phyloP scores from a whole-genome alignment of 2,888 invertebrate species.

The Zonitis immaculata region DNA sequence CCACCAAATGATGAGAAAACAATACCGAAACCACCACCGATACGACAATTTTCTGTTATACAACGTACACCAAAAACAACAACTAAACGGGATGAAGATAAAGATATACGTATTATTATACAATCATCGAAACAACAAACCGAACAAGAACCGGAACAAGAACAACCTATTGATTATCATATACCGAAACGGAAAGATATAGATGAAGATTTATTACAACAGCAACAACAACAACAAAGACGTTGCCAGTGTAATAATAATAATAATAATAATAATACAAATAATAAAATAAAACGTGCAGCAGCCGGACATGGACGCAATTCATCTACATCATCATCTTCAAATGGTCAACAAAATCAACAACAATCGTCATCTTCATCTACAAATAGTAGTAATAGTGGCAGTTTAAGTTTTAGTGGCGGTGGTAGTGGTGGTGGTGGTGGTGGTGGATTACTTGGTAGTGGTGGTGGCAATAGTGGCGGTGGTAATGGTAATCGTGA shows the following conservation, averaged over 20 bases:
- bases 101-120: conserved; percentile 31
- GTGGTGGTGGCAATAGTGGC: conserved; percentile 66
- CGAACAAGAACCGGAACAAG: conserved; percentile 46
- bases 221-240: conserved; percentile 60
- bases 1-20: conserved; percentile 57
- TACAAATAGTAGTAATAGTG: conserved; percentile 27
- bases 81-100: conserved; percentile 41
- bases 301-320: neutral
- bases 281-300: conserved; percentile 53
- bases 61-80: conserved; percentile 55
- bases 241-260: conserved; percentile 64
- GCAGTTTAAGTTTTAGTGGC: conserved; percentile 36
- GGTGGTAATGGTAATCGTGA: conserved; percentile 72
- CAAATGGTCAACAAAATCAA: neutral
- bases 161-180: conserved; percentile 85
- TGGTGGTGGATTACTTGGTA: conserved; percentile 53
- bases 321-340: too few species aligned
- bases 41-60: conserved; percentile 44
- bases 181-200: conserved; percentile 73
- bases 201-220: conserved; percentile 61
- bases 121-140: conserved; percentile 24
- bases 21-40: conserved; percentile 41
- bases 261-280: too few species aligned
- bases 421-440: conserved; percentile 51
- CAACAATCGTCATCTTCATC: neutral